phyloP scores from a whole-genome alignment of 30 jellyfish, hydroid and myxozoan genomes.

The Pelagia noctiluca region DNA sequence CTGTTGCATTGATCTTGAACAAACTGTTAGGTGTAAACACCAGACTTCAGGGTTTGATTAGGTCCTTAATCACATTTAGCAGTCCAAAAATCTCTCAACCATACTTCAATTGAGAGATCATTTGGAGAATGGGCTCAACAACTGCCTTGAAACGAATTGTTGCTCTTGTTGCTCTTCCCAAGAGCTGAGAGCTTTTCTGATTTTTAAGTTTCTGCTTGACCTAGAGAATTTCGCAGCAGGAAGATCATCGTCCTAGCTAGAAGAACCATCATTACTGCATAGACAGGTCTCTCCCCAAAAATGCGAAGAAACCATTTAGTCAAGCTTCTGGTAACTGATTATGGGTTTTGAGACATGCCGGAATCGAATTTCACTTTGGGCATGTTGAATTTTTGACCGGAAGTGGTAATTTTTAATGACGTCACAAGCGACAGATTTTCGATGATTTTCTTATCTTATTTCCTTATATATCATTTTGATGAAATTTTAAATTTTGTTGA shows the following conservation, averaged over 20 bases:
- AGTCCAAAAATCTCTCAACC: no score
- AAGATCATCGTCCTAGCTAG: no score
- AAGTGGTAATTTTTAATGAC: slow-evolving; percentile 21
- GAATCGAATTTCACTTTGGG: slow-evolving; percentile 41
- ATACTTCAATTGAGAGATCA: no score
- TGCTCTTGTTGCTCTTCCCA: no score
- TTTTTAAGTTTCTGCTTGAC: no score
- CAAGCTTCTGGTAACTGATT: slow-evolving; percentile 34
- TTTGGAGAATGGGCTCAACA: no score
- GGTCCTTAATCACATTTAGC: no score
- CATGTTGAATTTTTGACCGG: slow-evolving; percentile 37
- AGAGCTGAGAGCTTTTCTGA: no score
- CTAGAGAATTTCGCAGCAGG: no score
- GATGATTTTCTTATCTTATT: not conserved
- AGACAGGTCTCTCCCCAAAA: slow-evolving; percentile 42
- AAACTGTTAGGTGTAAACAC: not conserved
- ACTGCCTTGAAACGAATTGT: no score
- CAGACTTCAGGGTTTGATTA: no score
- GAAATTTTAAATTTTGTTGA: not conserved
- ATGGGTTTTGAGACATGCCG: slow-evolving; percentile 47
- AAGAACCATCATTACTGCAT: no score
- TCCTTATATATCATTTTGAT: not conserved
- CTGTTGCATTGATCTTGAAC: not conserved
- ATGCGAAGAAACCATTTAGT: slow-evolving; percentile 35
- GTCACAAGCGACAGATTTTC: slow-evolving; percentile 32